Base-by-base conservation (phyloP, 1,140 invertebrate genomes). In the Nasonia giraulti region DNA sequence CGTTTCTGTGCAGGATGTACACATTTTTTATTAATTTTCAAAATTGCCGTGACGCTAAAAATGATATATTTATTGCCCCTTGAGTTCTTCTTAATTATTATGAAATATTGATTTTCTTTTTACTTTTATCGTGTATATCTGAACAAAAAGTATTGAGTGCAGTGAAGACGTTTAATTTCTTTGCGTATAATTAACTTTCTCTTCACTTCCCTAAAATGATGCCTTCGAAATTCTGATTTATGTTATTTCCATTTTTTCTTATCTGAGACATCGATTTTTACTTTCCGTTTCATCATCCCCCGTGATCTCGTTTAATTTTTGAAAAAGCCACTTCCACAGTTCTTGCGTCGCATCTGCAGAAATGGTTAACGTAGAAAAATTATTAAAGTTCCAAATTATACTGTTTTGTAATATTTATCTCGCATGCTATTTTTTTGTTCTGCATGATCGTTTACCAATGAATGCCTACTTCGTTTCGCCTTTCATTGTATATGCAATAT, bases 401-500 rank as follows among this genome's bases (percentile, higher is more conserved):
- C 78, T 81, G 17, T 75, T 83, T 66, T 82, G 37, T 75, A 68
- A 66, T 84, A 84, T 85, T 85, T 20, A 71, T 71, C 55, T 74
- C 73, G 62, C 77, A 78, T 68, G 66, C 50, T 75, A 31, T 69
- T 55, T 83, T 20, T 79, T 76, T 80, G 17, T 76, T 73, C 84
- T 62, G 37, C 50, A 84, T 68, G 83, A 86, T 84, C 81, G 69
- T 86, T 86, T 85, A 78, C 66, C 80, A 76, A 85, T 66, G 50
- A 84, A 84, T 86, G 83, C 27, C 86, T 86, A 83, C 71, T 83
- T 84, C 47, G 23, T 74, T 85, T 85, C 68, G 77, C 55, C 62
- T 55, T 74, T 81, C 68, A 85, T 89, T 78, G 78, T 88, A 87
- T 87, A 85, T 88, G 87, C 87, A 85, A 76, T 85, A 81, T 84